A percentile compares a stretch with the other conserved stretches of the same genome.
Evolutionary conservation across 64 coral and sea anemone species (phyloP).

Genomic region (Anthopleura sola): DNA sequence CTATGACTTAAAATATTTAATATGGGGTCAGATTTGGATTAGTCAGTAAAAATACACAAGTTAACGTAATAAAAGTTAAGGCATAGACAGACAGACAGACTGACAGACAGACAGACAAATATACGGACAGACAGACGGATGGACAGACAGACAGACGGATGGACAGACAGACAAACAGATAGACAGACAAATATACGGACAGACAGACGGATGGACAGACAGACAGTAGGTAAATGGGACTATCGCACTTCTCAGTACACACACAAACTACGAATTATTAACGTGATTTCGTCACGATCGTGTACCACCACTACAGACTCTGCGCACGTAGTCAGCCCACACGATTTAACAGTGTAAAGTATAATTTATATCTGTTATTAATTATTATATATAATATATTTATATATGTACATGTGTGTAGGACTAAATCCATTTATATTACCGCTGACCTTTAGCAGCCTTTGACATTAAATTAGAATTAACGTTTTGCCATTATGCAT

Average conservation of each 20-base stretch:
- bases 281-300: slow-evolving; percentile 12
- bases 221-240: not conserved
- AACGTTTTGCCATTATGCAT: not conserved
- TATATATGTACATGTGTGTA: slow-evolving; percentile 4
- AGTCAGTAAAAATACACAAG: too few species aligned
- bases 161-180: not conserved
- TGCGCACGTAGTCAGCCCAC: not conserved
- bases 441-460: not conserved
- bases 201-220: not conserved
- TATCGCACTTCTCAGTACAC: not conserved
- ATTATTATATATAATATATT: slow-evolving; percentile 13
- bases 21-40: too few species aligned
- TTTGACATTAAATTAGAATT: slow-evolving; percentile 14
- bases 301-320: not conserved
- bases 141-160: too few species aligned
- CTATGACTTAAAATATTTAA: not conserved
- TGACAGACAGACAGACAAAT: not conserved
- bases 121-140: slow-evolving; percentile 3
- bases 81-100: too few species aligned
- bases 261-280: not conserved
- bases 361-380: slow-evolving; percentile 7
- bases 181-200: not conserved
- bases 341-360: not conserved
- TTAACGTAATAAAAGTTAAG: too few species aligned
- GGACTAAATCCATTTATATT: slow-evolving; percentile 13